Evolutionary conservation across 37 sponge, comb jelly and placozoan genomes (phyloP).

Genomic region (Geodia barretti): DNA sequence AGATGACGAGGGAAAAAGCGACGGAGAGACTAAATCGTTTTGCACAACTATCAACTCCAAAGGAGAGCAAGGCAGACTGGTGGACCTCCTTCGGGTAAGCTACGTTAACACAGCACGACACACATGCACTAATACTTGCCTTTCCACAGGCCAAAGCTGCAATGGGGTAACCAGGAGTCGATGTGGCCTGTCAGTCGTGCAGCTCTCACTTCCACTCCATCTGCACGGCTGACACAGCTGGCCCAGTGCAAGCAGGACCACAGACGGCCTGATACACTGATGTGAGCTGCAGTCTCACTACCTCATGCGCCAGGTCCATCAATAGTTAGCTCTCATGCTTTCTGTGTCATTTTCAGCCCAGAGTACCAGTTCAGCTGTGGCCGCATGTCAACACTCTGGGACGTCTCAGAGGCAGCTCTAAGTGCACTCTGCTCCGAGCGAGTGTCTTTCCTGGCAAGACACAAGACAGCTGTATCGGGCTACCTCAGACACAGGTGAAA

Average conservation of each 20-base stretch:
- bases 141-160: slow-evolving; percentile 63
- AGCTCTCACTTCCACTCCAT: slow-evolving; percentile 66
- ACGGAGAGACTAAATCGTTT: slow-evolving; percentile 6
- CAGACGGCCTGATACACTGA: slow-evolving; percentile 38
- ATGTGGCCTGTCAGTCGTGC: slow-evolving; percentile 82
- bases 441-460: slow-evolving; percentile 41
- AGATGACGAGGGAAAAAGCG: background rate
- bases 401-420: slow-evolving; percentile 25
- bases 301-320: background rate
- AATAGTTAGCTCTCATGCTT: background rate
- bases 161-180: slow-evolving; percentile 95
- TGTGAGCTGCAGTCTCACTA: slow-evolving; percentile 42
- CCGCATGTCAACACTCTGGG: slow-evolving; percentile 70
- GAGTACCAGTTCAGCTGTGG: slow-evolving; percentile 88
- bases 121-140: background rate
- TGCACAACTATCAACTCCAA: slow-evolving; percentile 47
- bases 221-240: slow-evolving; percentile 52
- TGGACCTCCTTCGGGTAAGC: slow-evolving; percentile 75
- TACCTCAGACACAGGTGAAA: slow-evolving; percentile 39
- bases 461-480: slow-evolving; percentile 62
- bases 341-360: slow-evolving; percentile 49
- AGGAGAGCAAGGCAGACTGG: slow-evolving; percentile 63
- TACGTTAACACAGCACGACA: background rate
- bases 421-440: slow-evolving; percentile 38
- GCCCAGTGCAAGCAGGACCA: slow-evolving; percentile 76